phyloP scores from a whole-genome alignment of 1,140 invertebrate species.

The Drosophila takahashii region DNA sequence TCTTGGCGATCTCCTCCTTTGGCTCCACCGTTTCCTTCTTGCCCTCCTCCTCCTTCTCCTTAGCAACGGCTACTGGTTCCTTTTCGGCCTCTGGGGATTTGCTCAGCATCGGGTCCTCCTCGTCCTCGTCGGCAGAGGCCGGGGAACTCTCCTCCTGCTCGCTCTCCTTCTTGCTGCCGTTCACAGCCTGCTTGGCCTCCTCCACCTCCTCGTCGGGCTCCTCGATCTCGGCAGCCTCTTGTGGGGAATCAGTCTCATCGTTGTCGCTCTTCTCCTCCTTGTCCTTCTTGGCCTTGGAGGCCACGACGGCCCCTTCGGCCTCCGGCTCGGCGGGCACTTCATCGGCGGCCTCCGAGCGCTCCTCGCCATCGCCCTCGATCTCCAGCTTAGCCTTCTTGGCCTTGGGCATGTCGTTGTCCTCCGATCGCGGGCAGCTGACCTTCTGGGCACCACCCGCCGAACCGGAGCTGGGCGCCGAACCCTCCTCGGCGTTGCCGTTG shows the following conservation, averaged over 20 bases:
- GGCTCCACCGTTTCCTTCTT: constrained; percentile 21
- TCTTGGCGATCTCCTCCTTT: constrained; percentile 34
- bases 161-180: constrained; percentile 28
- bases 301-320: constrained; percentile 21
- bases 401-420: constrained; percentile 62
- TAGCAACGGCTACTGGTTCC: background rate
- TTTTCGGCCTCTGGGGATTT: constrained; percentile 24
- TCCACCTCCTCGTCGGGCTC: constrained; percentile 67
- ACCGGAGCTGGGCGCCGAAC: background rate
- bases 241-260: constrained; percentile 41
- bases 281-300: constrained; percentile 28
- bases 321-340: background rate
- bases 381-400: constrained; percentile 79
- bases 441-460: constrained; percentile 31
- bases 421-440: constrained; percentile 55
- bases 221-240: constrained; percentile 54
- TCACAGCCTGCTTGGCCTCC: constrained; percentile 61
- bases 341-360: constrained; percentile 4
- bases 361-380: constrained; percentile 57
- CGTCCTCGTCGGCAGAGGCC: constrained; percentile 12
- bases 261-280: constrained; percentile 27
- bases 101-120: background rate
- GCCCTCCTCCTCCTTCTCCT: constrained; percentile 34
- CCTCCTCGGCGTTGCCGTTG: constrained; percentile 68
- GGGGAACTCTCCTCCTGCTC: constrained; percentile 3